Evolutionary conservation across 2,113 vertebrate genomes (phyloP).

Genomic region (Salminus brasiliensis): DNA sequence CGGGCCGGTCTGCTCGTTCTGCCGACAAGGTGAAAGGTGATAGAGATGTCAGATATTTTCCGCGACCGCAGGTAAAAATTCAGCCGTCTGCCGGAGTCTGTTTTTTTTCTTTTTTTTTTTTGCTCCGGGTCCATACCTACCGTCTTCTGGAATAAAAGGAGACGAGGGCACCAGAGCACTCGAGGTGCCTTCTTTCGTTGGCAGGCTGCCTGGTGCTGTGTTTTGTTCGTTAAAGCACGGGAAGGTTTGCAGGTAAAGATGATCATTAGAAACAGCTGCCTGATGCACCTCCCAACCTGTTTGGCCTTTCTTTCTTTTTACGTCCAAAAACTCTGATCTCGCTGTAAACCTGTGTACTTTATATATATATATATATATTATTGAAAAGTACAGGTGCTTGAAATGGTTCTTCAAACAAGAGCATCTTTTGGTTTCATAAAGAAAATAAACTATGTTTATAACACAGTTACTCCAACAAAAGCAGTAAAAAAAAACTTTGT

Average conservation of each 20-base stretch:
- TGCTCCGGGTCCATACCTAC: constrained; percentile 27
- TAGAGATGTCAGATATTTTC: constrained; percentile 12
- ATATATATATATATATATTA: neutral
- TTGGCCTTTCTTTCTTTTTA: constrained; percentile 36
- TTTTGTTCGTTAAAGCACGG: constrained; percentile 12
- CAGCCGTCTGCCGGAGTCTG: constrained; percentile 11
- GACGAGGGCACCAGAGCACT: constrained; percentile 70
- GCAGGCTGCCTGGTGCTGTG: constrained; percentile 72
- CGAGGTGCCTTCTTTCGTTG: constrained; percentile 79
- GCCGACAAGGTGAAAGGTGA: constrained; percentile 1
- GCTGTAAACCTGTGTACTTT: neutral
- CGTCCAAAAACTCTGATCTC: neutral
- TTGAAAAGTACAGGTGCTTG: neutral
- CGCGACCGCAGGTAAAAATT: neutral
- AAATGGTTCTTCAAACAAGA: no score
- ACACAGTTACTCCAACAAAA: no score
- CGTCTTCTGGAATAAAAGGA: constrained; percentile 39
- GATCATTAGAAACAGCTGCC: constrained; percentile 31
- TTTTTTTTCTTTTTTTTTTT: constrained; percentile 41
- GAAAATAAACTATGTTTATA: no score
- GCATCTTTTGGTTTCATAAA: no score
- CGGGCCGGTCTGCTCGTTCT: neutral
- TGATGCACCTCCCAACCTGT: constrained; percentile 31
- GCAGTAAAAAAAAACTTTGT: no score
- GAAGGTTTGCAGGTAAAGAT: constrained; percentile 7